Evolutionary conservation across 2,113 vertebrate genomes (phyloP), one percentile per base, ranked within the genome.

Genomic region (Passer domesticus): DNA sequence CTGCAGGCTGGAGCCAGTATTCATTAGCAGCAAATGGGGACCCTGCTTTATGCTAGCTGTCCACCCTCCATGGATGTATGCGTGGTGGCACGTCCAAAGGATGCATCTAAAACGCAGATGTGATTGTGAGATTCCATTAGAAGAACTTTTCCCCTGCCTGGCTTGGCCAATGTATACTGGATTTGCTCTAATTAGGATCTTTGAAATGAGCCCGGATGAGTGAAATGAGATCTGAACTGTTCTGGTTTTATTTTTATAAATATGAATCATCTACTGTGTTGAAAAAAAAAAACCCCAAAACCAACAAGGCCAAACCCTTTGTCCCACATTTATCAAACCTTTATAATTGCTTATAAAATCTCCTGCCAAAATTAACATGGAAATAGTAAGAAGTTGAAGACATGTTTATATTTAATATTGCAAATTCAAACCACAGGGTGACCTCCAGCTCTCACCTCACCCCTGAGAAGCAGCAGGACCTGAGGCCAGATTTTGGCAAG

Each of bases 211-310:
- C 55, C 37, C 69, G 52, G 70, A 91, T 0, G 18, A 91, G 44
- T 74, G 50, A 91, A 62, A 25, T 28, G 31, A 68, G 35, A 94
- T 68, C 69, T 67, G 35, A 95, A 88, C 59, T 68, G 73, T 50
- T 85, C 27, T n/a, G 37, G n/a, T 22, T 87, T 44, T 93, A 87
- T 87, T 92, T 90, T 96, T 94, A 47, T 70, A 93, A 82, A 84
- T 69, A 73, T 66, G 83, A 95, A 78, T 86, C 70, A 92, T 46
- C 37, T 74, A 27, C n/a, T 66, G 2, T 31, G 63, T 75, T 74
- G 17, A 41, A 84, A 86, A 73, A 81, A 37, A 46, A 55, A 19
- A 17, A 30, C 37, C 5, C 37, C 5, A 2, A n/a, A 6, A 56
- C 1, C 24, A 67, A 37, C 53, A 75, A 55, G 50, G 52, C 59